These are phyloP conservation scores for Drymodes brunneopygia DNA, from an alignment of 2,113 vertebrate genomes.

Conservation along the genomic window DNA sequence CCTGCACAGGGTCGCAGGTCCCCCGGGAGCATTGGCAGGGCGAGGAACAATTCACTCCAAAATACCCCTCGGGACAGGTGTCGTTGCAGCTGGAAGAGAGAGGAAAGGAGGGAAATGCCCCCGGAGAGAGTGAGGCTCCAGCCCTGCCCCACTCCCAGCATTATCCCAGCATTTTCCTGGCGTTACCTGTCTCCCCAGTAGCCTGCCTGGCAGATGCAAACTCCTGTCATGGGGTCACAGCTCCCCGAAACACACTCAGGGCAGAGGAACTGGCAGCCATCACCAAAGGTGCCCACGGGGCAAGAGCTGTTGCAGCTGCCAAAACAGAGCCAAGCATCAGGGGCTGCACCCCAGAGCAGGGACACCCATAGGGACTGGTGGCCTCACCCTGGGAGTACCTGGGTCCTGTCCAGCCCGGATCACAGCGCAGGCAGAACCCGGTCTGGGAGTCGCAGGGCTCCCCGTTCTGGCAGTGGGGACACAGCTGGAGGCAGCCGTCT, in stretches of 20 bases:
- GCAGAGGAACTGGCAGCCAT: conserved; percentile 78
- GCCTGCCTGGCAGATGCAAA: conserved; percentile 83
- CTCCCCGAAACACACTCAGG: conserved; percentile 76
- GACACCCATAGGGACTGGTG: accelerated
- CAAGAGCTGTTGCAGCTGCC: conserved; percentile 85
- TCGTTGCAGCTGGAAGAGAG: conserved; percentile 83
- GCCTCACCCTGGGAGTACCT: conserved; percentile 66
- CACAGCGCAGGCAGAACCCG: conserved; percentile 79
- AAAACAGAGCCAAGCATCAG: not conserved
- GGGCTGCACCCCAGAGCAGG: accelerated
- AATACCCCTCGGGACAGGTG: conserved; percentile 79
- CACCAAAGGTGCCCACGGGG: conserved; percentile 77
- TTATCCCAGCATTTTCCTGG: conserved; percentile 59
- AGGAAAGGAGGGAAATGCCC: not conserved
- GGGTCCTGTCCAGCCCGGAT: conserved; percentile 81
- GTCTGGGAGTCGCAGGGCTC: conserved; percentile 78
- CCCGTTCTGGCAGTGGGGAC: conserved; percentile 76
- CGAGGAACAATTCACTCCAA: conserved; percentile 86
- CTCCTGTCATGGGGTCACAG: conserved; percentile 87
- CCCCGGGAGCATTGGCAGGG: conserved; percentile 78
- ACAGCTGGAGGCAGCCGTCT: conserved; percentile 74
- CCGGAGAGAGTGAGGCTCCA: accelerated
- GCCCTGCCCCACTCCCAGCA: accelerated
- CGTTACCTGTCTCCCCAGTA: conserved; percentile 86
- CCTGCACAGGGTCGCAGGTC: conserved; percentile 75